phyloP scores from a whole-genome alignment of 2,888 invertebrate genomes.

The Lepas anatifera region DNA sequence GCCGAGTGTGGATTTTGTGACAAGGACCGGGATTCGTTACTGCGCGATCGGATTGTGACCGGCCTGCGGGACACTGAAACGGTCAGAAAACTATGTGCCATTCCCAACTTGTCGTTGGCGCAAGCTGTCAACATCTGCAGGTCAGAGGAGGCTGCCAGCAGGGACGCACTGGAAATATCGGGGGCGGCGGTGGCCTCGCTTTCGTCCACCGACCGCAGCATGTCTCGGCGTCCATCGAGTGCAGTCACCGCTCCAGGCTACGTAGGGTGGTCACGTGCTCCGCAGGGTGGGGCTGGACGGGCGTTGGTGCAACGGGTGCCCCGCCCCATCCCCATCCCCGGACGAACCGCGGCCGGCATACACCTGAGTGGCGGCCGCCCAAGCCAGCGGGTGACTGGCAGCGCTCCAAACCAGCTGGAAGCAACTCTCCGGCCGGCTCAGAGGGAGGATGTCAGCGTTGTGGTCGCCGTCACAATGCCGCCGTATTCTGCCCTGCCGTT shows the following conservation, averaged over 20 bases:
- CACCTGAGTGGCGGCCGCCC: no score
- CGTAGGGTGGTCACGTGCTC: background rate
- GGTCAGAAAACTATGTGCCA: background rate
- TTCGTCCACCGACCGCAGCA: background rate
- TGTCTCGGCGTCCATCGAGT: background rate
- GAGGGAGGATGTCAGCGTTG: no score
- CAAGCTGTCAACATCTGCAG: background rate
- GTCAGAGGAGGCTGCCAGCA: background rate
- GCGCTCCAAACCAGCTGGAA: no score
- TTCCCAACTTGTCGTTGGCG: background rate
- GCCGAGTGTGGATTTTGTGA: no score
- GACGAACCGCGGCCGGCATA: no score
- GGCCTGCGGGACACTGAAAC: background rate
- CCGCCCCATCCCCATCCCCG: background rate
- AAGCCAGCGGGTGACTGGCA: no score
- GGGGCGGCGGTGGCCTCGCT: background rate
- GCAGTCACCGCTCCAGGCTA: no score
- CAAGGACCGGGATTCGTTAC: no score
- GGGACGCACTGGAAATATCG: no score
- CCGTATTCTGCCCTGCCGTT: no score
- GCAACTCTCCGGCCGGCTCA: no score
- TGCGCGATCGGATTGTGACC: background rate
- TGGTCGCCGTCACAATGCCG: no score
- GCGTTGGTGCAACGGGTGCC: background rate
- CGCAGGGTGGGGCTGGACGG: background rate